Conservation (phyloP, 2,797 vertebrate genomes). For the Pangasius macronema region DNA sequence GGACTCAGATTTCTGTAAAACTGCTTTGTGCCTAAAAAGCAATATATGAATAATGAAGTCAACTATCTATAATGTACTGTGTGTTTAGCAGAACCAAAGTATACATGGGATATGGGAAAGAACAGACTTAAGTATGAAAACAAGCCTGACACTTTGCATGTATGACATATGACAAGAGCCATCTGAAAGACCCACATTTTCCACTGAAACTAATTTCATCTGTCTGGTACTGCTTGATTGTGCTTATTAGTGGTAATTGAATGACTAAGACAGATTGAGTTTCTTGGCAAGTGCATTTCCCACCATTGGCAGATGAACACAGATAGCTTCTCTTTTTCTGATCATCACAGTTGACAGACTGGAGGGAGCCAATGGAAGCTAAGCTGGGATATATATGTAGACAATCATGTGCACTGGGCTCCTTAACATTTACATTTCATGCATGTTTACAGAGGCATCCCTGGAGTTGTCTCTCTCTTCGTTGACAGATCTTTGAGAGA, state of each 20-base stretch:
- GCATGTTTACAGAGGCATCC: background rate
- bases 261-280: conserved; percentile 23
- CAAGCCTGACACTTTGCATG: background rate
- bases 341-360: conserved; percentile 39
- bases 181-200: background rate
- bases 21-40: background rate
- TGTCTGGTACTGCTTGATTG: conserved; percentile 4
- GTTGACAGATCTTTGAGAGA: conserved; percentile 33
- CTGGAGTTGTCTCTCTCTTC: background rate
- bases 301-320: conserved; percentile 21
- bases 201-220: conserved; percentile 9
- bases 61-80: background rate
- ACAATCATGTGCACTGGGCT: background rate
- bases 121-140: background rate
- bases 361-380: background rate
- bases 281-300: conserved; percentile 14
- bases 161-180: conserved; percentile 5
- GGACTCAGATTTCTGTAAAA: background rate
- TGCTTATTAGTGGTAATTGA: conserved; percentile 25
- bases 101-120: background rate
- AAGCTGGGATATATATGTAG: background rate
- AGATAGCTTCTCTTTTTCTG: conserved; percentile 37
- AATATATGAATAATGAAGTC: background rate
- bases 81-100: background rate
- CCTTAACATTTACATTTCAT: background rate